phyloP scores from a whole-genome alignment of 1,140 invertebrate species.

The Lucilia sericata region DNA sequence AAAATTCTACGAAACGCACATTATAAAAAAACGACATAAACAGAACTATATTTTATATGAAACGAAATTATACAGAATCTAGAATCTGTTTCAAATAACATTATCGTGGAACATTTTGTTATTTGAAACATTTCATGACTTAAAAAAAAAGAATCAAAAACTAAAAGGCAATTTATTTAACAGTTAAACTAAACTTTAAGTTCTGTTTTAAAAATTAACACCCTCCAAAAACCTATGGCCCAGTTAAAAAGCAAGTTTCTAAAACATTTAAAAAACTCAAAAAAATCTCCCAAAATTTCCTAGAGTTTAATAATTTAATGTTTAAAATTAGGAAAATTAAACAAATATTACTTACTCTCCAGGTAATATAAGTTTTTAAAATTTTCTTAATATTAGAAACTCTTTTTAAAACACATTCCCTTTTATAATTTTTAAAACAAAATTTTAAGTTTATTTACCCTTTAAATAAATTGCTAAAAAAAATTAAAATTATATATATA shows the following conservation, averaged over 20 bases:
- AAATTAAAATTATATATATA: background rate
- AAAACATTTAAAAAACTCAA: background rate
- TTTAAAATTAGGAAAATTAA: background rate
- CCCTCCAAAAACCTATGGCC: background rate
- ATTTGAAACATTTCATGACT: conserved; percentile 14
- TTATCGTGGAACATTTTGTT: conserved; percentile 36
- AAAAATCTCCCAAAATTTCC: background rate
- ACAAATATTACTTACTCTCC: background rate
- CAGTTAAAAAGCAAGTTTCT: background rate
- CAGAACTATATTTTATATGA: conserved; percentile 7
- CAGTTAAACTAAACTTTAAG: background rate
- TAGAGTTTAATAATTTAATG: background rate
- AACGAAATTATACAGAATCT: background rate
- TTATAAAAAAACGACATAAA: conserved; percentile 31
- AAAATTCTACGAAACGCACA: conserved; percentile 27
- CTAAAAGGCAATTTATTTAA: background rate
- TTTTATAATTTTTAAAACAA: background rate
- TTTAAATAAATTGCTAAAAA: background rate
- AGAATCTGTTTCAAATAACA: background rate
- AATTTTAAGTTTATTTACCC: background rate
- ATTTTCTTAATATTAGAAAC: background rate
- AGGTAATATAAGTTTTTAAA: background rate
- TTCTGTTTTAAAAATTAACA: background rate
- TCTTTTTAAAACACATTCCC: background rate
- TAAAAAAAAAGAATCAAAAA: background rate